Evolutionary conservation across 2,888 invertebrate species (phyloP), one percentile per base, ranked within the genome.

Genomic region (Molorchus minor): DNA sequence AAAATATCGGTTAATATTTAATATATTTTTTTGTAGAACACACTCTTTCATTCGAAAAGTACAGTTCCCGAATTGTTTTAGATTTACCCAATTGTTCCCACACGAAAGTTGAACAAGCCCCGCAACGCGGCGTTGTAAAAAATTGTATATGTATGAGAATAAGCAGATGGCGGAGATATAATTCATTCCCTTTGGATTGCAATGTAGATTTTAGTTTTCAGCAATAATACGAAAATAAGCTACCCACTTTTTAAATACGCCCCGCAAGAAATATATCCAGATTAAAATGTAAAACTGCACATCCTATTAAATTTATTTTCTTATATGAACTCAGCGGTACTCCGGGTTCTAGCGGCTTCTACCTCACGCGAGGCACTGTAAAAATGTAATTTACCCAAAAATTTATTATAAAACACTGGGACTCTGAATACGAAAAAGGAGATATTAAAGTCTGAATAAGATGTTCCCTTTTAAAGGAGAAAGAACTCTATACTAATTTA

Each of bases 211-310:
- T 55, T 46, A 46, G 38, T 55, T 46, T 53, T 44, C 55, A 55
- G 55, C 21, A 36, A 30, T 55, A 46, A 53, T 38, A 45, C 35
- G 43, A 44, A 54, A 44, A 44, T 54, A 54, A 54, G 38, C 45
- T 40, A 40, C 33, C 46, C 52, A 29, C 45, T 55, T 45, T 45
- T 55, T 55, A 46, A 55, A 55, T 46, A 45, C 45, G 25, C 45
- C 45, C 41, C 55, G 12, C 36, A 38, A 55, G 55, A 52, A 51
- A 54, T 55, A 54, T 55, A 55, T 55, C 25, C 45, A 30, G 55
- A 55, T 55, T 55, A 55, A 55, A 45, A 55, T 16, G 55, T 55
- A 55, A 33, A 55, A 55, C 30, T 55, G 55, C 45, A 45, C 44
- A 38, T 30, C 55, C 45, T 55, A 45, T 55, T 55, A 45, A 45